Evolutionary conservation across 2,113 vertebrate genomes (phyloP).

Genomic region (Scomber scombrus): DNA sequence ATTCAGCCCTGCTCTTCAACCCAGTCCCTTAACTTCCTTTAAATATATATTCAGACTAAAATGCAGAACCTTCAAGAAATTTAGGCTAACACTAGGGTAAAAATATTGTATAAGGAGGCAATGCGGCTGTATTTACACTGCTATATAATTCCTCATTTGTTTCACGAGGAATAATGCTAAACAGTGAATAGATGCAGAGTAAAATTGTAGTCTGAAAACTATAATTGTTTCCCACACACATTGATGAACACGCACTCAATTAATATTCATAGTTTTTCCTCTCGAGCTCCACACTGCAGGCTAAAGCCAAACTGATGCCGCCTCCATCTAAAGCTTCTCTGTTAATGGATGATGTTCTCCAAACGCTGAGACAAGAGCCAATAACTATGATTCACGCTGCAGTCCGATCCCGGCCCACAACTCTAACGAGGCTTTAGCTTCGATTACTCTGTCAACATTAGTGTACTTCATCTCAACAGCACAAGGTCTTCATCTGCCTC

Average conservation of each 20-base stretch:
- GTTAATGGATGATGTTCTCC: constrained; percentile 72
- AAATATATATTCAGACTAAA: too few species aligned
- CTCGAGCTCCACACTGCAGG: constrained; percentile 27
- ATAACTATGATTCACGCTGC: constrained; percentile 62
- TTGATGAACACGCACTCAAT: neutral
- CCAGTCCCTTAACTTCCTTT: too few species aligned
- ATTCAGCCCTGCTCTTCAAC: too few species aligned
- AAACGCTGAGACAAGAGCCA: constrained; percentile 60
- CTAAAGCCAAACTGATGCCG: constrained; percentile 32
- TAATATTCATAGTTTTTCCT: constrained; percentile 38
- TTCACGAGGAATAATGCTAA: too few species aligned
- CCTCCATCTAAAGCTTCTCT: constrained; percentile 37
- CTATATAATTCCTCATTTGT: neutral
- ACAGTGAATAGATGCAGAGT: neutral
- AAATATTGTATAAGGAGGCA: neutral
- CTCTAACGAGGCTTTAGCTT: constrained; percentile 53
- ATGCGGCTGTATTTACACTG: neutral
- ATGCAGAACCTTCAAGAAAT: too few species aligned
- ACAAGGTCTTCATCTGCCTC: constrained; percentile 27
- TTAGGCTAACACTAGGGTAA: too few species aligned
- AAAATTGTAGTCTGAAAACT: neutral
- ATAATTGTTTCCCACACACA: neutral
- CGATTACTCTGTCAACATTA: constrained; percentile 62
- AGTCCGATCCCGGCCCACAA: constrained; percentile 23
- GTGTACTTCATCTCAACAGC: constrained; percentile 38